Percentiles rank a stretch among this genome's conserved stretches.
phyloP scores from a whole-genome alignment of 2,797 vertebrate species.

The Chromis chromis region DNA sequence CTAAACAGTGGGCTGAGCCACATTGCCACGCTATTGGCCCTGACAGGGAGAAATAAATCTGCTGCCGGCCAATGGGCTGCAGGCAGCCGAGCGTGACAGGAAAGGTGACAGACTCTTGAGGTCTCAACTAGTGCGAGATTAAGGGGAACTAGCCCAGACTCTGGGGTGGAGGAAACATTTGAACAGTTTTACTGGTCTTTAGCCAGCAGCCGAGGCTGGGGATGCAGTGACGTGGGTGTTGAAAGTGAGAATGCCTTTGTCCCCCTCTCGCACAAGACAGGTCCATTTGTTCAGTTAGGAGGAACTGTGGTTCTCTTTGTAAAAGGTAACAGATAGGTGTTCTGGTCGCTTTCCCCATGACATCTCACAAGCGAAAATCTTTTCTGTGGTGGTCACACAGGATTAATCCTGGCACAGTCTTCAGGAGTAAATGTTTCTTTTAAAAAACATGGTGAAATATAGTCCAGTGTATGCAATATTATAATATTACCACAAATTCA shows the following conservation, averaged over 20 bases:
- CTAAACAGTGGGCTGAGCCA: constrained; percentile 86
- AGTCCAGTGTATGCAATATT: neutral
- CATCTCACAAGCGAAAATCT: constrained; percentile 55
- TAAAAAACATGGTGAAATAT: constrained; percentile 11
- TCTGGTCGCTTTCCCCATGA: constrained; percentile 71
- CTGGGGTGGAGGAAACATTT: constrained; percentile 74
- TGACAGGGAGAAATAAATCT: constrained; percentile 91
- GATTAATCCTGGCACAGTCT: constrained; percentile 37
- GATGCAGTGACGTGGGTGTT: constrained; percentile 61
- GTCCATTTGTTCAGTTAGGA: constrained; percentile 84
- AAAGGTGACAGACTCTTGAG: constrained; percentile 82
- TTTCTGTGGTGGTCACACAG: constrained; percentile 45
- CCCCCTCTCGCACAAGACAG: constrained; percentile 74
- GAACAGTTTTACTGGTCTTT: constrained; percentile 72
- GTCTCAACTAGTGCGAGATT: constrained; percentile 81
- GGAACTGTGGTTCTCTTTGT: constrained; percentile 74
- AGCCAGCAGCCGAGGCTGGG: constrained; percentile 61
- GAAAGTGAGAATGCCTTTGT: constrained; percentile 77
- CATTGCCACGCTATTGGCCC: constrained; percentile 85
- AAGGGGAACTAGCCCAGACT: constrained; percentile 74
- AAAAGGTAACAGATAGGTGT: constrained; percentile 78
- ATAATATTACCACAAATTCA: constrained; percentile 6
- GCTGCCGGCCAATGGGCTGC: constrained; percentile 85
- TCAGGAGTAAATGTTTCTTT: constrained; percentile 23
- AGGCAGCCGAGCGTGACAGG: constrained; percentile 85